Evolutionary conservation across 2,113 vertebrate genomes (phyloP).

Genomic region (Bubo bubo): DNA sequence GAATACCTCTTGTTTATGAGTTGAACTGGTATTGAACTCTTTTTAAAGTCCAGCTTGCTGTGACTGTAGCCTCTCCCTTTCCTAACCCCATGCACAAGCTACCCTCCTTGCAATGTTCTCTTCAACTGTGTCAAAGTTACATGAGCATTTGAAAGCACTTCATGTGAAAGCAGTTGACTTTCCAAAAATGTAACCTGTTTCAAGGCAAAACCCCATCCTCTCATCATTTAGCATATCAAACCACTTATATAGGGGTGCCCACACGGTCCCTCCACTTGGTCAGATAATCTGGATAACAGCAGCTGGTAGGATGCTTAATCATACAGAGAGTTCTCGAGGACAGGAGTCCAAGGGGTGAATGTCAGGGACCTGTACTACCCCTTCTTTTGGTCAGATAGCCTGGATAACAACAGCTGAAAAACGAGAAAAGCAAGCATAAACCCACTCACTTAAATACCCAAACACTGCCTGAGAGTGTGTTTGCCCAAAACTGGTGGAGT

Average conservation of each 20-base stretch:
- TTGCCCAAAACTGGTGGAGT: not conserved
- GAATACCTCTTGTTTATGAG: not conserved
- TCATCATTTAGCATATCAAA: not conserved
- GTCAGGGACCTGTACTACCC: not conserved
- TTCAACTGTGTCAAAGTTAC: not conserved
- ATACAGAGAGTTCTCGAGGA: not conserved
- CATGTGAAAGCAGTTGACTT: not conserved
- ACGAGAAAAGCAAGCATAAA: not conserved
- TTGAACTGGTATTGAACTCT: accelerated
- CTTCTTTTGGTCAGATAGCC: not conserved
- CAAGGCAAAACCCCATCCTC: not conserved
- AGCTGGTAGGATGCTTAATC: not conserved
- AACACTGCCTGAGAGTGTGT: not conserved
- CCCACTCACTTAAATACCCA: not conserved
- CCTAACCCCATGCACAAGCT: not conserved
- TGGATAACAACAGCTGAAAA: not conserved
- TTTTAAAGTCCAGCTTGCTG: not conserved
- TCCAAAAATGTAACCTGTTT: not conserved
- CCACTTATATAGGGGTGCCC: not conserved
- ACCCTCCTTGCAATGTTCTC: not conserved
- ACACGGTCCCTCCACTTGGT: not conserved
- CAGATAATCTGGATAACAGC: not conserved
- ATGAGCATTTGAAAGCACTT: not conserved
- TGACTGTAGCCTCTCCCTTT: not conserved
- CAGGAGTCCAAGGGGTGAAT: not conserved